These are phyloP conservation scores for Albula goreensis DNA, from an alignment of 2,113 vertebrate species.

Conservation along the genomic window DNA sequence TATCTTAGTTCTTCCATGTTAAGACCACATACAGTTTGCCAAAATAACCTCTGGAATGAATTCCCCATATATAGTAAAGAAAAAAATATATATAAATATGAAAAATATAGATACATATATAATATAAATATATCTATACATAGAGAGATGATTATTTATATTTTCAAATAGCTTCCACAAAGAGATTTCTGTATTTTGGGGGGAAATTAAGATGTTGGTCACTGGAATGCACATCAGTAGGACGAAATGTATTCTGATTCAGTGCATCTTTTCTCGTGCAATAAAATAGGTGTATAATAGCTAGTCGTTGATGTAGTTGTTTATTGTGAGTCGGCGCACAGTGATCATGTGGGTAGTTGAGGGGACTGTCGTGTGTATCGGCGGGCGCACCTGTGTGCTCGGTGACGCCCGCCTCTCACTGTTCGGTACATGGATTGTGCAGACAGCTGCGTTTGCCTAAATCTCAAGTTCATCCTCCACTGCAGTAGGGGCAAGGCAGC, in stretches of 20 bases:
- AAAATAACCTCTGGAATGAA: constrained; percentile 38
- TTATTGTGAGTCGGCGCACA: constrained; percentile 53
- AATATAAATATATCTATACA: constrained; percentile 18
- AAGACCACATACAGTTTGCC: constrained; percentile 62
- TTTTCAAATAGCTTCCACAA: constrained; percentile 63
- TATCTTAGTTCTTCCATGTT: constrained; percentile 82
- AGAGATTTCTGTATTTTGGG: constrained; percentile 47
- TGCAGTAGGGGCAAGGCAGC: constrained; percentile 81
- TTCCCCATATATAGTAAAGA: constrained; percentile 44
- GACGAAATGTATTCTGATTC: constrained; percentile 73
- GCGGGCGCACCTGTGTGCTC: constrained; percentile 44
- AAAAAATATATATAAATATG: constrained; percentile 1
- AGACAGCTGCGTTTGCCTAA: constrained; percentile 38
- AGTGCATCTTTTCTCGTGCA: constrained; percentile 78
- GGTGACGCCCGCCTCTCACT: constrained; percentile 20
- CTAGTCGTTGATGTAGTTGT: constrained; percentile 71
- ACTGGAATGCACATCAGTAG: constrained; percentile 80
- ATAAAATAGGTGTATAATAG: constrained; percentile 77
- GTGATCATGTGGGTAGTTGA: constrained; percentile 33
- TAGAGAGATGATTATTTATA: constrained; percentile 49
- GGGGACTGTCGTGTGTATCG: constrained; percentile 43
- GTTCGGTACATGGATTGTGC: constrained; percentile 43
- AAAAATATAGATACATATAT: constrained; percentile 20
- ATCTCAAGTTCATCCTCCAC: constrained; percentile 38
- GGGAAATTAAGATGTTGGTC: constrained; percentile 53